Evolutionary conservation across 2,113 vertebrate species (phyloP), one percentile per base, ranked within the genome.

Genomic region (Naja naja): DNA sequence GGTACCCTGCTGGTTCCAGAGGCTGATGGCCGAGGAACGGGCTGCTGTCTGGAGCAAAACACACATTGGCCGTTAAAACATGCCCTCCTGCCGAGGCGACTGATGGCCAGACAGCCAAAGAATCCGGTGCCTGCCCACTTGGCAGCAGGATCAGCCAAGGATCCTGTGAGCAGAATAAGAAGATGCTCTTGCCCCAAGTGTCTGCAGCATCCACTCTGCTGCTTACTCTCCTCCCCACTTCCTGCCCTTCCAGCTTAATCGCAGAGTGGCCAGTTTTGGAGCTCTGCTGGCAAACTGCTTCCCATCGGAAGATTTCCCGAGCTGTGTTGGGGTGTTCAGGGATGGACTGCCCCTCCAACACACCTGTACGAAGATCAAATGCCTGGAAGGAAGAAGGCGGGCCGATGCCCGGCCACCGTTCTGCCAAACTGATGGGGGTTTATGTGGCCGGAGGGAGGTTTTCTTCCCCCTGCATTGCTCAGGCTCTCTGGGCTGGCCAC

Each of bases 31-130:
- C 96, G 94, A 97, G 97, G 97, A 99, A 98, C 97, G 98, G 91
- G 94, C 98, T 98, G 99, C 99, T 98, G 99, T 99, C 99, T 99
- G 98, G 98, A 98, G 96, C 97, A 98, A 97, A 98, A 98, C 92
- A 98, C 97, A 97, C 96, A 90, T 53, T 89, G 91, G 3, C 74
- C 2, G 0, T 98, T 94, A 97, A 93, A 91, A 93, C 93, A 5
- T 74, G 93, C 85, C 12, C 14, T 5, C 30, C 30, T 5, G 30
- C 64, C 30, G 1, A 1, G 34, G n/a, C 0, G 2, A 20, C 16
- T 22, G 74, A 89, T 7, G 58, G 56, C 6, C 45, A 39, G 6
- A 4, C 0, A 9, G 88, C 49, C 53, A 85, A 52, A 20, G 91
- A 49, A 30, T 20, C n/a, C 1, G 6, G 10, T 1, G 20, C 5